These are phyloP conservation scores for Sterrhoptilus dennistouni DNA, from an alignment of 2,113 vertebrate species.

Conservation along the genomic window DNA sequence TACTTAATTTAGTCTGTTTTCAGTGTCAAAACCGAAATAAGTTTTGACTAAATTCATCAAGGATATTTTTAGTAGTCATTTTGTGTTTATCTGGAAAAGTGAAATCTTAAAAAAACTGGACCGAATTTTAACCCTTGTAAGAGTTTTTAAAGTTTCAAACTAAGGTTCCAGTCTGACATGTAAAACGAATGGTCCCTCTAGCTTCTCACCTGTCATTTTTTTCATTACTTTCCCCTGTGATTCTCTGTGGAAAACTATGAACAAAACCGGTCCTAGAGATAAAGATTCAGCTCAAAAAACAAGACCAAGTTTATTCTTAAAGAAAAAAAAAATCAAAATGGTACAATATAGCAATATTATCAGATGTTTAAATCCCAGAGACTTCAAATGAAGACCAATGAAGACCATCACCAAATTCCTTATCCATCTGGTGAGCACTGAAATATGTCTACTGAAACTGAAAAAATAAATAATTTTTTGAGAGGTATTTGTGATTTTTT, in stretches of 20 bases:
- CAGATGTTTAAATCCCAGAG: background rate
- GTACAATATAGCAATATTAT: background rate
- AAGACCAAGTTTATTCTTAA: background rate
- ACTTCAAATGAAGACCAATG: background rate
- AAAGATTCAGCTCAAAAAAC: background rate
- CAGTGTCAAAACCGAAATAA: background rate
- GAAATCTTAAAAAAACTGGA: background rate
- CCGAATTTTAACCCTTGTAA: background rate
- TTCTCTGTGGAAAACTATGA: background rate
- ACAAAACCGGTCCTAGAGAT: background rate
- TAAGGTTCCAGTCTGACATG: background rate
- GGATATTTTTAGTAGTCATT: background rate
- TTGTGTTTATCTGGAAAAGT: background rate
- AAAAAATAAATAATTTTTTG: background rate
- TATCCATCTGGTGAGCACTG: background rate
- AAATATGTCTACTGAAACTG: background rate
- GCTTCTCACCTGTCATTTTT: background rate
- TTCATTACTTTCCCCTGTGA: background rate
- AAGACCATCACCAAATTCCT: background rate
- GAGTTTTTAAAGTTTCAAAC: background rate
- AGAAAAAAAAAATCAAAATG: background rate
- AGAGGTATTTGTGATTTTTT: background rate
- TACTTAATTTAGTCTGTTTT: background rate
- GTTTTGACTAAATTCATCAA: background rate
- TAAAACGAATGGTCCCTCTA: background rate